phyloP scores from a whole-genome alignment of 2,888 invertebrate species.

The Biston betularia region DNA sequence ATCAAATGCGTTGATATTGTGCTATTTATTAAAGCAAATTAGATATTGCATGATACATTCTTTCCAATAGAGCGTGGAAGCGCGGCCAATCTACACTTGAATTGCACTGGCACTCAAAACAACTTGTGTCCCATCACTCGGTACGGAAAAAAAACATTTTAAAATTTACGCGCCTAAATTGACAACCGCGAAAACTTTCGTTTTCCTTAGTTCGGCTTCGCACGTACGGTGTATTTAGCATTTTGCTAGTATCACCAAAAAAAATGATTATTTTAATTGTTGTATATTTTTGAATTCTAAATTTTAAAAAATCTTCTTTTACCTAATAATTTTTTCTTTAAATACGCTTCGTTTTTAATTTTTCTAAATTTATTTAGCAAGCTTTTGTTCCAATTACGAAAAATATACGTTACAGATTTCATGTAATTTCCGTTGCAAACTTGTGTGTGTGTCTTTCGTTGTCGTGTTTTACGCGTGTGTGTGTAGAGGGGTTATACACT shows the following conservation, averaged over 20 bases:
- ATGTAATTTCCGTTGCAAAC: not conserved
- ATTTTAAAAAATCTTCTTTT: no score
- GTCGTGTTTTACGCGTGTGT: conserved; percentile 45
- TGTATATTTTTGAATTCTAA: no score
- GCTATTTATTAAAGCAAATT: conserved; percentile 47
- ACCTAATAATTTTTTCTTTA: no score
- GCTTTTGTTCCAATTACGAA: not conserved
- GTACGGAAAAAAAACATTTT: conserved; percentile 37
- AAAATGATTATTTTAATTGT: no score
- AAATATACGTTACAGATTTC: not conserved
- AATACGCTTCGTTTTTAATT: no score
- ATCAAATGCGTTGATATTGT: conserved; percentile 9
- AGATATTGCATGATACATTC: conserved; percentile 79
- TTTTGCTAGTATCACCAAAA: no score
- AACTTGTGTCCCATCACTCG: conserved; percentile 59
- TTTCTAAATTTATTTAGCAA: no score
- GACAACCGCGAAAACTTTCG: conserved; percentile 9
- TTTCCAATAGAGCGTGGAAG: conserved; percentile 80
- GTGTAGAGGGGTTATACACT: conserved; percentile 65
- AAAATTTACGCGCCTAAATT: conserved; percentile 30
- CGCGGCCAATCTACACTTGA: conserved; percentile 55
- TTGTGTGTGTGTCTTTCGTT: conserved; percentile 3
- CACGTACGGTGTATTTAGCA: not conserved
- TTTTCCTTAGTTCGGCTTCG: conserved; percentile 4
- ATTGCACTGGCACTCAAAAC: conserved; percentile 66